Percentiles rank a stretch among this genome's conserved stretches.
phyloP scores from a whole-genome alignment of 2,888 invertebrate species.

The Cenopis cana region DNA sequence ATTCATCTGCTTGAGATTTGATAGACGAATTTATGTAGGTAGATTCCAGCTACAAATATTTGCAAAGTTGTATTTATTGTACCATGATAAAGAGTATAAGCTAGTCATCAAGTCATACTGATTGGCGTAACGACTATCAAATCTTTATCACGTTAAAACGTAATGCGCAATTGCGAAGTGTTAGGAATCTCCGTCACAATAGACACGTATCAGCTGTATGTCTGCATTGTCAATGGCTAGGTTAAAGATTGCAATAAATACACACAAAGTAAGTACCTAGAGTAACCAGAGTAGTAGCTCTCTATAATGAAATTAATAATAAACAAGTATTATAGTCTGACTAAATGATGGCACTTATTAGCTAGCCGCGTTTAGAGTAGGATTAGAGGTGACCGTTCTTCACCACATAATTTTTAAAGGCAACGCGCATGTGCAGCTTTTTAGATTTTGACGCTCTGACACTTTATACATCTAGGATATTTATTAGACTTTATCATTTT shows the following conservation, averaged over 20 bases:
- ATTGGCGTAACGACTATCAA: conserved; percentile 35
- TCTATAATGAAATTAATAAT: too few relatives aligned
- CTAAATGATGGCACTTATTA: too few relatives aligned
- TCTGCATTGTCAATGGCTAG: not conserved
- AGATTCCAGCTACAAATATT: not conserved
- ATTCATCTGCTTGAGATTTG: not conserved
- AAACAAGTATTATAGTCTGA: too few relatives aligned
- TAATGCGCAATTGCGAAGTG: conserved; percentile 32
- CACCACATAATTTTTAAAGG: too few relatives aligned
- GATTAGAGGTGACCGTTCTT: too few relatives aligned
- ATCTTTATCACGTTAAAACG: conserved; percentile 26
- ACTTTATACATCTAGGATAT: too few relatives aligned
- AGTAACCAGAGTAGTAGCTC: too few relatives aligned
- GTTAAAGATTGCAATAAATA: conserved; percentile 10
- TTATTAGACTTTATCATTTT: too few relatives aligned
- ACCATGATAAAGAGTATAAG: not conserved
- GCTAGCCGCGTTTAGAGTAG: too few relatives aligned
- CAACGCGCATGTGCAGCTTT: too few relatives aligned
- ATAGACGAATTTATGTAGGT: not conserved
- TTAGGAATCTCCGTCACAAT: conserved; percentile 31
- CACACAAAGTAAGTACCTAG: not conserved
- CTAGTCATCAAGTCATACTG: conserved; percentile 19
- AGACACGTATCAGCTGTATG: conserved; percentile 18
- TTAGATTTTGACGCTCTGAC: too few relatives aligned
- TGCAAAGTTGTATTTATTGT: too few relatives aligned